These are phyloP conservation scores for Syrrhaptes paradoxus DNA, from an alignment of 2,113 vertebrate species.

Conservation along the genomic window DNA sequence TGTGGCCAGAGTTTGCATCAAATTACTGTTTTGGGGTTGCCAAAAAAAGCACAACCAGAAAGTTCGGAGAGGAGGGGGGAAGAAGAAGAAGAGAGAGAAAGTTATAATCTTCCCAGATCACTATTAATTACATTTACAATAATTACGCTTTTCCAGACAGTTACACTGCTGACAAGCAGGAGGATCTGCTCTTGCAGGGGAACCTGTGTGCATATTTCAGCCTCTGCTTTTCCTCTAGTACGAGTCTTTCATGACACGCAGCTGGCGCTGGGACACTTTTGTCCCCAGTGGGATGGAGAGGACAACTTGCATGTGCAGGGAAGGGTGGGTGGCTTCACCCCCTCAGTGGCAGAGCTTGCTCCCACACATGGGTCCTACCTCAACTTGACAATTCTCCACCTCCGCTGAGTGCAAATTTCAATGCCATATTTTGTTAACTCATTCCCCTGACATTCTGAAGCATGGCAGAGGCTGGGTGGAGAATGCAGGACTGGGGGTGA, in stretches of 20 bases:
- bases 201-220: neutral
- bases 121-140: slow-evolving; percentile 62
- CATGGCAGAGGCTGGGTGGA: neutral
- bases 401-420: neutral
- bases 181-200: neutral
- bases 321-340: neutral
- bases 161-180: slow-evolving; percentile 24
- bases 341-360: neutral
- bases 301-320: neutral
- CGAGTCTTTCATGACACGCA: neutral
- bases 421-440: neutral
- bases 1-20: slow-evolving; percentile 46
- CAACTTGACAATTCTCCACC: neutral
- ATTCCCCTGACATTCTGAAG: neutral
- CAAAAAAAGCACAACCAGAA: slow-evolving; percentile 56
- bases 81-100: slow-evolving; percentile 42
- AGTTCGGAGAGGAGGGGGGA: neutral
- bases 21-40: slow-evolving; percentile 59
- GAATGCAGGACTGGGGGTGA: neutral
- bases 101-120: slow-evolving; percentile 68
- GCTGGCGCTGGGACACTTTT: neutral
- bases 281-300: neutral
- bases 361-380: neutral
- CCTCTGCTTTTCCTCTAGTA: neutral
- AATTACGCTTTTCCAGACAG: slow-evolving; percentile 4